Conservation (phyloP, 2,113 vertebrate genomes). For the Coptodon bakossiorum region DNA sequence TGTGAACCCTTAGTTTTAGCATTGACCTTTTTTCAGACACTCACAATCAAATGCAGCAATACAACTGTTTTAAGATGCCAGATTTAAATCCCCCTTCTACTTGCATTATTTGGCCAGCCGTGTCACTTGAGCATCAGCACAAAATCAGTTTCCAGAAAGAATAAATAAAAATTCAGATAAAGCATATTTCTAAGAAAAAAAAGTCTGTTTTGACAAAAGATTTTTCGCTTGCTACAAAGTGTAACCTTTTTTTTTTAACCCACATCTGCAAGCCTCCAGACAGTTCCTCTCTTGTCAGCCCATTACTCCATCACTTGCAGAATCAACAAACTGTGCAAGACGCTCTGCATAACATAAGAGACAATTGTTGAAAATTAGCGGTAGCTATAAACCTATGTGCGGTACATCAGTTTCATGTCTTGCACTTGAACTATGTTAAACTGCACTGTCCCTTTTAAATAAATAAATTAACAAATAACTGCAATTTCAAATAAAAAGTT, state of each 20-base stretch:
- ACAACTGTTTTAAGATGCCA: background rate
- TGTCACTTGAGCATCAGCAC: background rate
- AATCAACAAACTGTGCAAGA: background rate
- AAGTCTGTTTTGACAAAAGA: background rate
- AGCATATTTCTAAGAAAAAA: background rate
- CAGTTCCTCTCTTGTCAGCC: background rate
- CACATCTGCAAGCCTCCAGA: background rate
- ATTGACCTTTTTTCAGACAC: background rate
- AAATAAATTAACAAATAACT: background rate
- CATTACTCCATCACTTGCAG: background rate
- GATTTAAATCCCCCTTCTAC: background rate
- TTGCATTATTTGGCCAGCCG: background rate
- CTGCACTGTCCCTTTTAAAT: too few species aligned
- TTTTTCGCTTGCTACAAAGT: background rate
- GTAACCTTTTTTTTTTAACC: background rate
- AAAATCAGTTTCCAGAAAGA: background rate
- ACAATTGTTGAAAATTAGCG: too few species aligned
- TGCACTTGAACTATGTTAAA: too few species aligned
- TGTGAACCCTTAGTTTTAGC: background rate
- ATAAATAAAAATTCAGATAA: background rate
- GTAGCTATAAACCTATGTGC: too few species aligned
- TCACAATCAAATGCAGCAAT: background rate
- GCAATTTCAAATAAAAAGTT: background rate
- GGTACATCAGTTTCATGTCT: too few species aligned
- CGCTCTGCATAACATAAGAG: background rate